A percentile compares a stretch with the other conserved stretches of the same genome.
These are phyloP conservation scores for Orthosia gracilis DNA, from an alignment of 2,888 invertebrate species.

Conservation along the genomic window DNA sequence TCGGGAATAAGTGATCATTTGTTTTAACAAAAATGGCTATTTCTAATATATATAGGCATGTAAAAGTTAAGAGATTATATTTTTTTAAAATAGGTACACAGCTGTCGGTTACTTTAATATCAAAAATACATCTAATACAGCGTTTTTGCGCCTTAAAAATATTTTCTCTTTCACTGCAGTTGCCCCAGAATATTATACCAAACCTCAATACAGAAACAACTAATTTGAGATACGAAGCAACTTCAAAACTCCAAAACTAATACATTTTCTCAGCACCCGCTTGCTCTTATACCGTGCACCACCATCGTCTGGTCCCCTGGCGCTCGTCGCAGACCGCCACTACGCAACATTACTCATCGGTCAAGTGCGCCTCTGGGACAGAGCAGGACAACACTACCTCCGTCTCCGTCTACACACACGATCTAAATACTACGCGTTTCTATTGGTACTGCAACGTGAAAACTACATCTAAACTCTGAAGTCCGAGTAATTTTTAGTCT, in stretches of 20 bases:
- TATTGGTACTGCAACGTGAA: slow-evolving; percentile 41
- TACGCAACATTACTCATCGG: slow-evolving; percentile 78
- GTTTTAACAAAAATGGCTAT: too few relatives aligned
- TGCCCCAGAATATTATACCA: too few relatives aligned
- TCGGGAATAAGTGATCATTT: too few relatives aligned
- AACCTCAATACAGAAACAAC: too few relatives aligned
- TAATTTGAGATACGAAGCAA: neutral
- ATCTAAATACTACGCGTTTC: slow-evolving; percentile 54
- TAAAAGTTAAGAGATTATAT: too few relatives aligned
- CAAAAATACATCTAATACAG: too few relatives aligned
- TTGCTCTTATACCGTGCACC: slow-evolving; percentile 63
- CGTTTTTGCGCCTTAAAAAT: too few relatives aligned
- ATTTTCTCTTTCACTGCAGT: too few relatives aligned
- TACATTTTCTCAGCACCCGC: too few relatives aligned
- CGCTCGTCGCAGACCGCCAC: slow-evolving; percentile 73
- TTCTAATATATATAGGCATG: too few relatives aligned
- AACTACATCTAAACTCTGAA: slow-evolving; percentile 34
- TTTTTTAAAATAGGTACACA: too few relatives aligned
- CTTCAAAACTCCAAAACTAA: neutral
- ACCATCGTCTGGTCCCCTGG: slow-evolving; percentile 68
- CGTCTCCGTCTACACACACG: slow-evolving; percentile 45
- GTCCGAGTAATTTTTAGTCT: slow-evolving; percentile 12
- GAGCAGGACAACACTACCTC: slow-evolving; percentile 61
- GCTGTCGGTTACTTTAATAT: too few relatives aligned
- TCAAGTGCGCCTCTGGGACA: slow-evolving; percentile 75